phyloP scores from a whole-genome alignment of 2,113 vertebrate species.

The Acanthisitta chloris region DNA sequence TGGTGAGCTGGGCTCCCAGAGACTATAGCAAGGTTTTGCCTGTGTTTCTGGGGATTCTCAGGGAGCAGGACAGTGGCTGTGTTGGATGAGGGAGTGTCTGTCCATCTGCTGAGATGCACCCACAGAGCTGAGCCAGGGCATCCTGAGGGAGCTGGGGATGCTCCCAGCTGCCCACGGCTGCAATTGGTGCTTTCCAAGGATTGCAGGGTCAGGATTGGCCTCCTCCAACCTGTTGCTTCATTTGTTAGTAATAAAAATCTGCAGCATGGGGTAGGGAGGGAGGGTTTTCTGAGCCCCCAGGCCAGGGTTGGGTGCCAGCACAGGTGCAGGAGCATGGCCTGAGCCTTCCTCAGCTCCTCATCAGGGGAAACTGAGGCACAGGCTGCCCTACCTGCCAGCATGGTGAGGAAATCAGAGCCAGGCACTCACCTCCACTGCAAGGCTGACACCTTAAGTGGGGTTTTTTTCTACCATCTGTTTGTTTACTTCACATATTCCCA shows the following conservation, averaged over 20 bases:
- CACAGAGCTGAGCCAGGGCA: accelerated
- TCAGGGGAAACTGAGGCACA: not conserved
- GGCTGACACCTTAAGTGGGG: not conserved
- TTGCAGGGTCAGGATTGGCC: not conserved
- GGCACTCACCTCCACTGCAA: not conserved
- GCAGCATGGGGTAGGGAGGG: accelerated
- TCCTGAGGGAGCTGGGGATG: accelerated
- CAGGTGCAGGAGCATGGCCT: accelerated
- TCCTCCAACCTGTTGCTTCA: accelerated
- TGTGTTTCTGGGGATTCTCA: not conserved
- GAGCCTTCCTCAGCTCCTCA: not conserved
- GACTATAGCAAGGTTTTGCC: not conserved
- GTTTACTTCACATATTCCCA: not conserved
- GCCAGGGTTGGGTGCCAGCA: not conserved
- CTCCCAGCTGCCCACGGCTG: not conserved
- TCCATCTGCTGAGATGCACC: not conserved
- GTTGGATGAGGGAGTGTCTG: not conserved
- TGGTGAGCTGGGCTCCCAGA: not conserved
- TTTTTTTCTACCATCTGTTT: not conserved
- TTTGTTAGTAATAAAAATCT: not conserved
- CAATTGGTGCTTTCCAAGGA: not conserved
- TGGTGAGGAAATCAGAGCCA: not conserved
- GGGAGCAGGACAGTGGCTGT: not conserved
- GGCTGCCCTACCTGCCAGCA: accelerated
- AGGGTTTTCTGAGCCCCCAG: not conserved